A percentile compares a stretch with the other conserved stretches of the same genome.
Conservation (phyloP, 2,113 vertebrate species). For the Arizona elegans region DNA sequence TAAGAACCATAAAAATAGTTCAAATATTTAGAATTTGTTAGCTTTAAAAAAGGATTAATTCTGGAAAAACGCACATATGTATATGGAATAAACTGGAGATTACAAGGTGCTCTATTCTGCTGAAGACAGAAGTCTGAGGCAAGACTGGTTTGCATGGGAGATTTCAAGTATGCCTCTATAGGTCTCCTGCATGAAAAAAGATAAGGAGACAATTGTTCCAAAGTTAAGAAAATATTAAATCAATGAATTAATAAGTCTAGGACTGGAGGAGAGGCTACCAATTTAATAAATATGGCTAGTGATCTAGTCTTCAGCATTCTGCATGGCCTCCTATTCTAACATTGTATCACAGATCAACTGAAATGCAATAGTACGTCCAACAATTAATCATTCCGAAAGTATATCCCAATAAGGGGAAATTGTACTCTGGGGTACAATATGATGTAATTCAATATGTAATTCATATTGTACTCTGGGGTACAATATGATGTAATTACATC, state of each 20-base stretch:
- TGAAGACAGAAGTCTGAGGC: background rate
- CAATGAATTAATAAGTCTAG: background rate
- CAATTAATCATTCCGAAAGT: background rate
- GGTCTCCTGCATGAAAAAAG: background rate
- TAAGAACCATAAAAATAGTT: background rate
- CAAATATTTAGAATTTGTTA: background rate
- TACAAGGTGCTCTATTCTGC: background rate
- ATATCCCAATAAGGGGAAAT: background rate
- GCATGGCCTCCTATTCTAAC: background rate
- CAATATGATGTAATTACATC: too few relatives aligned
- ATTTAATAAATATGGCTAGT: background rate
- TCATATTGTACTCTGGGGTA: background rate
- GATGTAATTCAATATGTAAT: background rate
- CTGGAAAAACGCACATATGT: background rate
- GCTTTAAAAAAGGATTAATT: background rate
- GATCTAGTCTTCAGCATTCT: background rate
- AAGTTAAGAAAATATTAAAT: background rate
- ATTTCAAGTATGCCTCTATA: background rate
- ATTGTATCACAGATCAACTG: background rate
- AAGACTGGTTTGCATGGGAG: background rate
- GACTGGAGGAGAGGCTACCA: background rate
- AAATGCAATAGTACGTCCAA: background rate
- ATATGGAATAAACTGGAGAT: background rate
- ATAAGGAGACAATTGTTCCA: background rate
- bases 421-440: background rate